Evolutionary conservation across 2,888 invertebrate species (phyloP).

Genomic region (Cosmia trapezina): DNA sequence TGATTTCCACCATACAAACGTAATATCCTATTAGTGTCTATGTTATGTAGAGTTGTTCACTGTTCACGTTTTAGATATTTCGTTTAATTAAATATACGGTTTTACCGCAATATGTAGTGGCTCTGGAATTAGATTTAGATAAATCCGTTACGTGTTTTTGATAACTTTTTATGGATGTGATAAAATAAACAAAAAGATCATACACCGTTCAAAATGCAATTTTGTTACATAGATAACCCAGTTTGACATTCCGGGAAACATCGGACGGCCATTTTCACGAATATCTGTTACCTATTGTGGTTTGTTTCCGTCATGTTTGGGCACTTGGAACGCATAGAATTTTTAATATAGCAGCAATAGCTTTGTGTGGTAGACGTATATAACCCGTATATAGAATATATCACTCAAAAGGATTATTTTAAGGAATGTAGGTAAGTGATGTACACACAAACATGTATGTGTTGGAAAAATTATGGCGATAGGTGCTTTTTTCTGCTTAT

Average conservation of each 20-base stretch:
- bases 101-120: not conserved
- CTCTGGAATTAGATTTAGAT: constrained; percentile 22
- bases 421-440: no score
- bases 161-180: constrained; percentile 15
- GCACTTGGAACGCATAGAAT: constrained; percentile 39
- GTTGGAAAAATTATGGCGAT: not conserved
- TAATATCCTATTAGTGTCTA: constrained; percentile 45
- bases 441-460: not conserved
- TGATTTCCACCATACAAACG: constrained; percentile 64
- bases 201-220: constrained; percentile 33
- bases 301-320: constrained; percentile 45
- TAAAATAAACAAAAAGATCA: constrained; percentile 23
- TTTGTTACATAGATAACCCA: constrained; percentile 39
- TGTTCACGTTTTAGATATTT: constrained; percentile 4
- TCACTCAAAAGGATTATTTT: constrained; percentile 14
- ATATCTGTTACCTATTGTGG: constrained; percentile 49
- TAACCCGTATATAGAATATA: constrained; percentile 2
- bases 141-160: constrained; percentile 28
- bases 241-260: constrained; percentile 46
- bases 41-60: constrained; percentile 21
- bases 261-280: constrained; percentile 34
- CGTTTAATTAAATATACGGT: constrained; percentile 1
- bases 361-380: constrained; percentile 17
- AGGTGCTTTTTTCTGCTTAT: not conserved
- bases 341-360: constrained; percentile 36